Base-by-base conservation (phyloP, 1,140 invertebrate genomes). In the Bradysia coprophila region DNA sequence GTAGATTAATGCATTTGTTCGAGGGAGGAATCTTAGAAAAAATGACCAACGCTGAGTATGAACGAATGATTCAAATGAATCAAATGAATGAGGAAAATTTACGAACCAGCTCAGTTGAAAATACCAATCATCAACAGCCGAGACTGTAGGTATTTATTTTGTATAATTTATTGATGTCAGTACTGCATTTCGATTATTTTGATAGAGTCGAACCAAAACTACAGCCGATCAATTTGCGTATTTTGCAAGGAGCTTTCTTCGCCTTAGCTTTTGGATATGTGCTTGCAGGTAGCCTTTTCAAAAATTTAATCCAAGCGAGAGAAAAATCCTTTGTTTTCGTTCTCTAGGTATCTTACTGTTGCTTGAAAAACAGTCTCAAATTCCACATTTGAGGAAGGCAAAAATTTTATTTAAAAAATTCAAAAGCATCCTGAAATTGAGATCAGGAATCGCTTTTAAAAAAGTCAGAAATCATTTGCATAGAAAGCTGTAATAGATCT, bases 1-100 rank as follows among this genome's bases (percentile, higher is more conserved):
- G 32, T 57, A 78, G 76, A 16, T 52, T 80, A 11, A 78, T 78
- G 65, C 67, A 69, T 24, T 59, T 78, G 18, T 79, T 79, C 49
- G 75, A 80, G 62, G 72, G 73, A 16, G 77, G 77, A 4, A 79
- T 80, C 38, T 54, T 78, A 40, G 66, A 71, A 0, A 79, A 78
- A 56, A 77, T 80, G 61, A 77, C 76, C 0, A 70, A 69, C 44
- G 72, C 75, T 43, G 76, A 78, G 48, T 78, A 77, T 49, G 72
- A 71, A 48, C 73, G 69, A 21, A 62, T 78, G 40, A 71, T 71
- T 18, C n/a, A n/a, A n/a, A n/a, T n/a, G 68, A 73, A 51, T 47
- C 38, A 8, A 52, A 50, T 21, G 54, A 57, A 47, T 34, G 8
- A 44, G 38, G 59, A 58, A 43, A 43, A 21, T 56, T 54, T n/a